Evolutionary conservation across 2,888 invertebrate genomes (phyloP).

Genomic region (Maniola hyperantus): DNA sequence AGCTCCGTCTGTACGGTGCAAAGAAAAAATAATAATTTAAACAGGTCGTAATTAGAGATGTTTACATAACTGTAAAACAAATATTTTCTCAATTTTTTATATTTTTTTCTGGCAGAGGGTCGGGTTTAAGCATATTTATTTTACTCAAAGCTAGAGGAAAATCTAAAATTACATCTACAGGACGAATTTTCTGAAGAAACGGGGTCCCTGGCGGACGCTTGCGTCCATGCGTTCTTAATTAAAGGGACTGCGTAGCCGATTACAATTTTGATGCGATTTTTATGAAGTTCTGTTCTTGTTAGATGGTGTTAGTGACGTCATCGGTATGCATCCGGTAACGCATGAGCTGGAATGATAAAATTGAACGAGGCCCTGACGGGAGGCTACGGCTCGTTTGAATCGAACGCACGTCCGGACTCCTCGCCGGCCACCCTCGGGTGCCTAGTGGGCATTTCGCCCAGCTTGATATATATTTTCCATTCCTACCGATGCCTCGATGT

Average conservation of each 20-base stretch:
- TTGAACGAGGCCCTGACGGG: slow-evolving; percentile 53
- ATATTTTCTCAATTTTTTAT: slow-evolving; percentile 81
- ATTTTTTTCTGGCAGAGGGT: slow-evolving; percentile 74
- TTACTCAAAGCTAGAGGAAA: slow-evolving; percentile 65
- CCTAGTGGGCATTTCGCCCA: slow-evolving; percentile 81
- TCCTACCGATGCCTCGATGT: slow-evolving; percentile 76
- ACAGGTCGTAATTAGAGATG: slow-evolving; percentile 82
- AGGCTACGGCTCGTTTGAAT: slow-evolving; percentile 76
- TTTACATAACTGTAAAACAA: slow-evolving; percentile 81
- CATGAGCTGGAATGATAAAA: slow-evolving; percentile 50
- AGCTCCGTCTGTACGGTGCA: slow-evolving; percentile 65
- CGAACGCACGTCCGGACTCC: slow-evolving; percentile 79
- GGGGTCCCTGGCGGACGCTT: slow-evolving; percentile 9
- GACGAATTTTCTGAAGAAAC: slow-evolving; percentile 44
- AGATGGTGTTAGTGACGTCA: slow-evolving; percentile 27
- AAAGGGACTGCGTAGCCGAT: neutral
- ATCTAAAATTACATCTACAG: slow-evolving; percentile 75
- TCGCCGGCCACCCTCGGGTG: slow-evolving; percentile 58
- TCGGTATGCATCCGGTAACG: slow-evolving; percentile 44
- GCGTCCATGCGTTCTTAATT: neutral
- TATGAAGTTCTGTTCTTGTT: neutral
- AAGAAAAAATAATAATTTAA: slow-evolving; percentile 80
- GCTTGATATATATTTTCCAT: slow-evolving; percentile 81
- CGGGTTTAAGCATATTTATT: slow-evolving; percentile 81
- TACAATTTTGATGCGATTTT: neutral